A percentile compares a stretch with the other conserved stretches of the same genome.
These are phyloP conservation scores for Acanthaster planci DNA, from an alignment of 35 echinoderm and acorn worm species.

Conservation along the genomic window DNA sequence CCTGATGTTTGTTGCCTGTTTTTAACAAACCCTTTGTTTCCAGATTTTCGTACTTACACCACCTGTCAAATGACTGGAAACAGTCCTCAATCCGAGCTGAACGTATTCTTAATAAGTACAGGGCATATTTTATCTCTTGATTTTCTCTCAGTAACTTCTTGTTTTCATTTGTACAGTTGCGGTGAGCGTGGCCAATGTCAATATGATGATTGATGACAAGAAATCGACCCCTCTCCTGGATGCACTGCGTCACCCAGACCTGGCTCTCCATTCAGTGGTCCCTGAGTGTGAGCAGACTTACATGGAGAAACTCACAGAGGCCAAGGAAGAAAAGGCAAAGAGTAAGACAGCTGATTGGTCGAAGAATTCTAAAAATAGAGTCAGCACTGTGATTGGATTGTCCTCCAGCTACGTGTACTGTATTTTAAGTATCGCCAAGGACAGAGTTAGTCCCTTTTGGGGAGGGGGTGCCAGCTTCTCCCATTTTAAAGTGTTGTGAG, in stretches of 20 bases:
- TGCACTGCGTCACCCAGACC: slow-evolving; percentile 62
- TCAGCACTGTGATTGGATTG: neutral
- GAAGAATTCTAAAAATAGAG: neutral
- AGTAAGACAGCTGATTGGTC: slow-evolving; percentile 49
- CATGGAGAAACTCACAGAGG: slow-evolving; percentile 60
- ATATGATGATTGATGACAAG: slow-evolving; percentile 72
- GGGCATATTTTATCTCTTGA: too few species aligned
- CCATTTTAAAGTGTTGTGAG: too few species aligned
- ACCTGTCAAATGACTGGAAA: too few species aligned
- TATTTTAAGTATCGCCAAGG: too few species aligned
- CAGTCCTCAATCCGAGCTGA: too few species aligned
- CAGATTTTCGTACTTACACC: too few species aligned
- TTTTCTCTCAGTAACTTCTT: neutral
- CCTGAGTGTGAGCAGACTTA: slow-evolving; percentile 75
- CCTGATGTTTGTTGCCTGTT: too few species aligned
- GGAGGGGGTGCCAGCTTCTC: too few species aligned
- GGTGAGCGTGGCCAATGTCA: slow-evolving; percentile 73
- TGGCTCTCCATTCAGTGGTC: slow-evolving; percentile 61
- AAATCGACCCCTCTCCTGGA: slow-evolving; percentile 55
- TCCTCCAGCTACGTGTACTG: too few species aligned
- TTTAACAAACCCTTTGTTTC: too few species aligned
- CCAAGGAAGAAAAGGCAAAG: slow-evolving; percentile 65
- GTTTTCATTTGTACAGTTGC: slow-evolving; percentile 61
- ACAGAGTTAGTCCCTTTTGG: too few species aligned
- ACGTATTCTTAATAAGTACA: too few species aligned